Evolutionary conservation across 2,797 vertebrate species (phyloP).

Genomic region (Momotus momota): DNA sequence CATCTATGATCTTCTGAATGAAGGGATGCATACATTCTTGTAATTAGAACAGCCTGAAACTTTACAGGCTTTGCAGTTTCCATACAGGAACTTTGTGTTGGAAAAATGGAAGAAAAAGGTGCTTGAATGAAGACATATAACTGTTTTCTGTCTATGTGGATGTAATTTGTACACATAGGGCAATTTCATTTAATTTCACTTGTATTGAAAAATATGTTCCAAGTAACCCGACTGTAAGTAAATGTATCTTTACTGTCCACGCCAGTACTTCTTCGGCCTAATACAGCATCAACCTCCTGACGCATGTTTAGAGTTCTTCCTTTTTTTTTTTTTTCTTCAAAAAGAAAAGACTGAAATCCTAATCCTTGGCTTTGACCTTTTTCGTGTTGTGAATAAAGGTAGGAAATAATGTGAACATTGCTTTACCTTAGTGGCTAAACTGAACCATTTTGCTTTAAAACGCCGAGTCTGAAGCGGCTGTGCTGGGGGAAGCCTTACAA

Average conservation of each 20-base stretch:
- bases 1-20: not conserved
- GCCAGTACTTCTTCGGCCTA: not conserved
- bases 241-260: not conserved
- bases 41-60: not conserved
- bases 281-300: not conserved
- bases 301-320: not conserved
- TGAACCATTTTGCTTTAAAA: slow-evolving; percentile 38
- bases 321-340: not conserved
- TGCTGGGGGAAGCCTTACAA: slow-evolving; percentile 21
- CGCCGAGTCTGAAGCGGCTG: not conserved
- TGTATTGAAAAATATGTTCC: not conserved
- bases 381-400: not conserved
- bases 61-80: not conserved
- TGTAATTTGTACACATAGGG: not conserved
- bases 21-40: not conserved
- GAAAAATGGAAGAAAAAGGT: not conserved
- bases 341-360: not conserved
- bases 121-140: not conserved
- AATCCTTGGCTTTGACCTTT: not conserved
- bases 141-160: not conserved
- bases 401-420: not conserved
- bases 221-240: not conserved
- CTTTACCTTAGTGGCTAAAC: not conserved
- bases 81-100: not conserved
- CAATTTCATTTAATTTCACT: not conserved